A percentile compares a stretch with the other conserved stretches of the same genome.
These are phyloP conservation scores for Garrulus glandarius DNA, from an alignment of 2,797 vertebrate genomes.

Conservation along the genomic window DNA sequence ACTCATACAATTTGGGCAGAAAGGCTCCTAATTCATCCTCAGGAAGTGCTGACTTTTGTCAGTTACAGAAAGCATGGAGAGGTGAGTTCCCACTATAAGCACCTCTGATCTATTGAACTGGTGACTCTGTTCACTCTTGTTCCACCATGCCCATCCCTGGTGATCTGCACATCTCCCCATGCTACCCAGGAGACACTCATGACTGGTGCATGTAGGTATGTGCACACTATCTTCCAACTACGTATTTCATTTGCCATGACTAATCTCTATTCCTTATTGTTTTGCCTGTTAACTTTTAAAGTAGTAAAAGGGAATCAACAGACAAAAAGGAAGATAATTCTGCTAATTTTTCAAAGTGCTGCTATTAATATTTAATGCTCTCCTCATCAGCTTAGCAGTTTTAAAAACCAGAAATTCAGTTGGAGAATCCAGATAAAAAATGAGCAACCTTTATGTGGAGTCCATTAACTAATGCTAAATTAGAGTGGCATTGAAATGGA, in stretches of 20 bases:
- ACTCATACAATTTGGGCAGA: background rate
- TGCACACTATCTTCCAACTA: background rate
- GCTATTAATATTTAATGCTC: constrained; percentile 28
- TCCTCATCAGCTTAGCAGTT: background rate
- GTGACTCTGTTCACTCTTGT: background rate
- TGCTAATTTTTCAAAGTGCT: constrained; percentile 34
- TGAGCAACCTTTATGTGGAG: constrained; percentile 57
- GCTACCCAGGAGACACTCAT: background rate
- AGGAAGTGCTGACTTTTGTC: background rate
- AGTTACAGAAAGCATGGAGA: background rate
- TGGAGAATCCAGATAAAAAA: constrained; percentile 55
- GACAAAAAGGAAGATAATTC: constrained; percentile 24
- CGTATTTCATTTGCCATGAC: background rate
- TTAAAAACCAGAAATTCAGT: constrained; percentile 56
- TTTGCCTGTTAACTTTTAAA: constrained; percentile 10
- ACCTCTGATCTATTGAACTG: background rate
- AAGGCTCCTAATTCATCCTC: background rate
- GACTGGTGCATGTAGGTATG: background rate
- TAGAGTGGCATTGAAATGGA: constrained; percentile 70
- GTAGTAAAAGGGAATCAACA: constrained; percentile 11
- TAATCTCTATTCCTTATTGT: background rate
- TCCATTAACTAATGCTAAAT: constrained; percentile 74
- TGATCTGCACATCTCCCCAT: background rate
- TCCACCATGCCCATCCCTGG: background rate
- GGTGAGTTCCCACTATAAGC: background rate